Base-by-base conservation (phyloP, 2,888 invertebrate genomes). In the Tricholauxania praeusta region DNA sequence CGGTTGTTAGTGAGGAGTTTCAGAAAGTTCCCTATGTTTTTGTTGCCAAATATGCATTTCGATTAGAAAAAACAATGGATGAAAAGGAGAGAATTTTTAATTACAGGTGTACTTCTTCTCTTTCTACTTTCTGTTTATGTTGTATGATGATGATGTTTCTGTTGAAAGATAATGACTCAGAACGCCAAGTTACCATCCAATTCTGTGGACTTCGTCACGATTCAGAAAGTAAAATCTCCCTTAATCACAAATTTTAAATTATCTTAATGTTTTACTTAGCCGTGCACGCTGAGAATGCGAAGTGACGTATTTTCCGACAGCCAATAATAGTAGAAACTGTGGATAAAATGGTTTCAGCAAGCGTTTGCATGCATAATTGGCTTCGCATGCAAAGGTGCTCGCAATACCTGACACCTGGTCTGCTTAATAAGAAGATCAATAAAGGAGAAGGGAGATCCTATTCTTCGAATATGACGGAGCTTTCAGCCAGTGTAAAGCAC, bases 301-400 rank as follows among this genome's bases (percentile, higher is more conserved):
- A 17, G 28, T 59, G 19, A 22, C 22, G 14, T 14, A 59, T 14
- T 22, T n/a, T 14, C 57, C 57, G 14, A n/a, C n/a, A n/a, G n/a
- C n/a, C n/a, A n/a, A n/a, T n/a, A n/a, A n/a, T n/a, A n/a, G n/a
- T n/a, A n/a, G 57, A 59, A 22, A 59, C 57, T 22, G 22, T 59
- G 6, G 57, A 59, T 5, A 59, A 59, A 59, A 59, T 22, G 5
- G 12, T 59, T 22, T 12, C 57, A 17, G 57, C 57, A 17, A 22
- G 57, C 22, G 57, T 57, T 19, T 57, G 57, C 57, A 5, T 57
- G 5, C 57, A 57, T 17, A 57, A 57, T 14, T 57, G 57, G 57
- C 57, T 57, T 57, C 57, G 57, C 19, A 8, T 57, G 57, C 57
- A n/a, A n/a, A n/a, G n/a, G n/a, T n/a, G n/a, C n/a, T n/a, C n/a